These are phyloP conservation scores for Neocrepidodera transversa DNA, from an alignment of 2,888 invertebrate genomes.

Conservation along the genomic window DNA sequence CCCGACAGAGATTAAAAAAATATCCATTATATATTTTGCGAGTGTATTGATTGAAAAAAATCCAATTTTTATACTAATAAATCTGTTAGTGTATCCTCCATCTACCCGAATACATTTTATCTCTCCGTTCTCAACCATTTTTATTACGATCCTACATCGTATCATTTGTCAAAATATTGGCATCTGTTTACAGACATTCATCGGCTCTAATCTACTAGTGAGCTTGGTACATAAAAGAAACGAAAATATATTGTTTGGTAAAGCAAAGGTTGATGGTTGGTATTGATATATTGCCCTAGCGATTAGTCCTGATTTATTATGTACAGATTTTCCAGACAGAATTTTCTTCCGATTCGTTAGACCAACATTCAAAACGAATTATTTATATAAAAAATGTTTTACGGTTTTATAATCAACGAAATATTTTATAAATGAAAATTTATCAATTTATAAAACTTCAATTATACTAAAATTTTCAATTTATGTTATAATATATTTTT, in stretches of 20 bases:
- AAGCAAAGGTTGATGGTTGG: constrained; percentile 16
- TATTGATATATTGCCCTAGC: constrained; percentile 23
- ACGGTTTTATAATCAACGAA: too few relatives aligned
- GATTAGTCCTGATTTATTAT: constrained; percentile 28
- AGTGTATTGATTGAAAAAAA: too few relatives aligned
- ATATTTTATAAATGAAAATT: too few relatives aligned
- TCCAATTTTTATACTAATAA: not conserved
- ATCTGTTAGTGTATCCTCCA: not conserved
- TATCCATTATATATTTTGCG: too few relatives aligned
- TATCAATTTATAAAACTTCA: too few relatives aligned
- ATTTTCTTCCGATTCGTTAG: constrained; percentile 2
- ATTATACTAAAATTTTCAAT: too few relatives aligned
- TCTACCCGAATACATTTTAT: not conserved
- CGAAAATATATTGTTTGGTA: constrained; percentile 28
- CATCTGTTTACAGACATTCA: constrained; percentile 32
- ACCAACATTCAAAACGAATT: not conserved
- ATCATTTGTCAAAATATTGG: constrained; percentile 35
- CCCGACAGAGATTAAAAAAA: too few relatives aligned
- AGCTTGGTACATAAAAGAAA: constrained; percentile 10
- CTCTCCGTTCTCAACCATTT: not conserved
- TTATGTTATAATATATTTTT: too few relatives aligned
- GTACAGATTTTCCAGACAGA: constrained; percentile 9
- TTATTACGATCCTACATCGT: constrained; percentile 7
- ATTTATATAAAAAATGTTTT: too few relatives aligned
- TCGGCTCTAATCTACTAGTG: constrained; percentile 22